These are phyloP conservation scores for Haliaeetus leucogaster DNA, from an alignment of 2,113 vertebrate genomes.

Conservation along the genomic window DNA sequence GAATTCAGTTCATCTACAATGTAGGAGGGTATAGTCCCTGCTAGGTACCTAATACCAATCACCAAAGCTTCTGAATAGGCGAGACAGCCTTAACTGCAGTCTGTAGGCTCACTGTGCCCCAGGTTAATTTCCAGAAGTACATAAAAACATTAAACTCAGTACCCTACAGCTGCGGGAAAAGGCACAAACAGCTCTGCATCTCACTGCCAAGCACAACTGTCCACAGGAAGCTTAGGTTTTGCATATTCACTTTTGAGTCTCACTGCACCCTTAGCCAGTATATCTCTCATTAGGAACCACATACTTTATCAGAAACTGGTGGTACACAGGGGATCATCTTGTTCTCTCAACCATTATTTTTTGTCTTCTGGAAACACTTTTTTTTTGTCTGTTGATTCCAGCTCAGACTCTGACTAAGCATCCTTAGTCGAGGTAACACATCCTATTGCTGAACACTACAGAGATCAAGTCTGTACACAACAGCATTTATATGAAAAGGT, in stretches of 20 bases:
- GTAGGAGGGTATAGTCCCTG: neutral
- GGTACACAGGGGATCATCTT: neutral
- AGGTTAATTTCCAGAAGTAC: neutral
- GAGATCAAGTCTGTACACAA: slow-evolving; percentile 10
- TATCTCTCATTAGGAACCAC: neutral
- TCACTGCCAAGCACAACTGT: neutral
- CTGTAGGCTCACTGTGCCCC: neutral
- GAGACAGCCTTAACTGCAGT: neutral
- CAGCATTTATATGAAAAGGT: neutral
- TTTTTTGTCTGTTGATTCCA: neutral
- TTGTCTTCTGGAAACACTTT: neutral
- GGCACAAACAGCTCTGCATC: neutral
- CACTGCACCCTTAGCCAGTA: neutral
- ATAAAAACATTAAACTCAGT: neutral
- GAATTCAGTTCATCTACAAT: neutral
- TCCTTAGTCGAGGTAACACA: neutral
- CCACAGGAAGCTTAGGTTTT: neutral
- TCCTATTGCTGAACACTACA: neutral
- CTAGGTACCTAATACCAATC: neutral
- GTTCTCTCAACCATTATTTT: neutral
- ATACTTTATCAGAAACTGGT: neutral
- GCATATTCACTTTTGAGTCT: neutral
- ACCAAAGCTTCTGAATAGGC: neutral
- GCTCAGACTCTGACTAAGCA: neutral
- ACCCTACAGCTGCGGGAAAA: neutral